phyloP scores from a whole-genome alignment of 2,113 vertebrate genomes.

The Charina bottae region DNA sequence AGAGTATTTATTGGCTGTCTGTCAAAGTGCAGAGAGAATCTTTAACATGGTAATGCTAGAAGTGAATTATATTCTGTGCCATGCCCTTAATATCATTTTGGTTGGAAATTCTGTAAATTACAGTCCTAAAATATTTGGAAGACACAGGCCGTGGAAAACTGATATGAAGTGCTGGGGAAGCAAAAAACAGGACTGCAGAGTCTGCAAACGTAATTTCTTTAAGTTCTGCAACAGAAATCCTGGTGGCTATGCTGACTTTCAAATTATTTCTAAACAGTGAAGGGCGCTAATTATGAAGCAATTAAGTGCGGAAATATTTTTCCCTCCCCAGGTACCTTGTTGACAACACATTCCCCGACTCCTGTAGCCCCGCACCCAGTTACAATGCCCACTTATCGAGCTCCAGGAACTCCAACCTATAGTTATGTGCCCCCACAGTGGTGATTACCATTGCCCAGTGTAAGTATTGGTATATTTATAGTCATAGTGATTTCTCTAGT shows the following conservation, averaged over 20 bases:
- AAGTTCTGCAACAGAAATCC: not conserved
- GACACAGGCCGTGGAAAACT: not conserved
- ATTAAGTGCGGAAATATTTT: conserved; percentile 40
- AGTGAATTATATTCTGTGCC: not conserved
- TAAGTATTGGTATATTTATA: conserved; percentile 68
- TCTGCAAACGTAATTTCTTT: not conserved
- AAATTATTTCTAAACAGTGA: not conserved
- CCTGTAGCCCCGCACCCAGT: conserved; percentile 89
- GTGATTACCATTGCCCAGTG: conserved; percentile 84
- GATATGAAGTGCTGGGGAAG: not conserved
- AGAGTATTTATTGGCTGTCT: not conserved
- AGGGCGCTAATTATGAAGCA: not conserved
- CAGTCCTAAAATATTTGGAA: not conserved
- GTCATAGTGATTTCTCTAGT: not conserved
- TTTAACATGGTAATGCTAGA: not conserved
- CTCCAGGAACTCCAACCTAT: conserved; percentile 94
- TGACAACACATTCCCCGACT: conserved; percentile 95
- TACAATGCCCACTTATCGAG: conserved; percentile 93
- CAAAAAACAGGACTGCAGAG: too few relatives aligned
- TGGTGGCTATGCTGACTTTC: not conserved
- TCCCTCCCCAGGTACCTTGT: conserved; percentile 81
- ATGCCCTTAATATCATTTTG: not conserved
- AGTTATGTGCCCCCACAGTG: conserved; percentile 97
- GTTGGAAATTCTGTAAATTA: not conserved
- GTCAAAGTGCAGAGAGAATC: not conserved